Percentiles rank a stretch among this genome's conserved stretches.
phyloP scores from a whole-genome alignment of 2,113 vertebrate species.

The Oncorhynchus keta region DNA sequence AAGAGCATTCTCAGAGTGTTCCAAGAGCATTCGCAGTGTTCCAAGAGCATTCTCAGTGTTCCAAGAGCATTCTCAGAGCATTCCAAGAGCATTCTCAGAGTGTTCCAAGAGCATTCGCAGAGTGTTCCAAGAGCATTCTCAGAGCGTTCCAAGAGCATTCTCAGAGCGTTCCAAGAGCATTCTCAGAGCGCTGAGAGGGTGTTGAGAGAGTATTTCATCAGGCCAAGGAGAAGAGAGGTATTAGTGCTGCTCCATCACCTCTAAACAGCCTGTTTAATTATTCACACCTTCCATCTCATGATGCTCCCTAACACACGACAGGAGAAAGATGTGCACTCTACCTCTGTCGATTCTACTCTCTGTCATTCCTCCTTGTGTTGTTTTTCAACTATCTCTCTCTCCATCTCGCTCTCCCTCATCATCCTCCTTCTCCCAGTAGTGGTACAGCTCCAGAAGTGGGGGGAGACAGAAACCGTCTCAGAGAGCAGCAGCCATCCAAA shows the following conservation, averaged over 20 bases:
- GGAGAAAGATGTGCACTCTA: not conserved
- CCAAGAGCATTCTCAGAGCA: too few relatives aligned
- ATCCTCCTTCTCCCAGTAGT: conserved; percentile 37
- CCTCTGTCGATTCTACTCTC: not conserved
- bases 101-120: too few relatives aligned
- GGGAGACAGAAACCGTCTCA: conserved; percentile 14
- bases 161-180: not conserved
- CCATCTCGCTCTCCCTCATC: not conserved
- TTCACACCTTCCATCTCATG: not conserved
- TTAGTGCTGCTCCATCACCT: conserved; percentile 2
- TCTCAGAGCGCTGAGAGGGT: too few relatives aligned
- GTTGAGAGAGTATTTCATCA: not conserved
- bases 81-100: too few relatives aligned
- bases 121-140: too few relatives aligned
- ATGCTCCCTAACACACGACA: not conserved
- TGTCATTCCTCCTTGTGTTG: not conserved
- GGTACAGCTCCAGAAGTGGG: not conserved
- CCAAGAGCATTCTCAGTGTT: too few relatives aligned
- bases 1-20: too few relatives aligned
- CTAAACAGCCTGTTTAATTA: conserved; percentile 1
- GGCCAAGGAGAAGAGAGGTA: conserved; percentile 6
- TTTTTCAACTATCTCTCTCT: not conserved
- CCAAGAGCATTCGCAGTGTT: too few relatives aligned
- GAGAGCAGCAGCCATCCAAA: not conserved
- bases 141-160: not conserved